Percentiles rank a stretch among this genome's conserved stretches.
Conservation (phyloP, 2,113 vertebrate species). For the Barnardius zonarius region DNA sequence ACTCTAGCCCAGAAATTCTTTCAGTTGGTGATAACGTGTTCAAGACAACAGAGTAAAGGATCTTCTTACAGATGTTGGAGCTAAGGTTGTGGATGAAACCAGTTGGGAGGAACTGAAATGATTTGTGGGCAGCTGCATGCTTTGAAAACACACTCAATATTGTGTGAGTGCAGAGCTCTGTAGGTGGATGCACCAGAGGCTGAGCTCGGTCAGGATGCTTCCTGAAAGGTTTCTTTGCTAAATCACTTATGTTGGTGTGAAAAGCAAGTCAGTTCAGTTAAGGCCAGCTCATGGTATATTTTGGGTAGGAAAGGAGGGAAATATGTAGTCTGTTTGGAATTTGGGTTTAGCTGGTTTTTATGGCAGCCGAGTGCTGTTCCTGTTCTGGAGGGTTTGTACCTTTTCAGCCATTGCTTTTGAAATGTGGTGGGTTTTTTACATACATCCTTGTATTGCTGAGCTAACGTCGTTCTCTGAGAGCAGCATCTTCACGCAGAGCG, state of each 20-base stretch:
- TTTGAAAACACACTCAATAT: background rate
- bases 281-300: constrained; percentile 32
- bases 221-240: background rate
- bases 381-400: constrained; percentile 2
- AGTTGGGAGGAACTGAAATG: background rate
- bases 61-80: background rate
- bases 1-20: background rate
- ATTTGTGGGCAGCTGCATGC: background rate
- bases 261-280: background rate
- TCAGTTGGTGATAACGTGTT: constrained; percentile 5
- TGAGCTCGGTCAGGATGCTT: background rate
- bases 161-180: background rate
- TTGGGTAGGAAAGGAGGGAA: constrained; percentile 23
- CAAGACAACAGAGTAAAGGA: background rate
- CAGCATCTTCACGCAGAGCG: background rate
- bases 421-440: background rate
- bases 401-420: background rate
- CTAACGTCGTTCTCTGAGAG: background rate
- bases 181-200: background rate
- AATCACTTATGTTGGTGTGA: background rate
- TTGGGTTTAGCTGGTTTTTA: constrained; percentile 17
- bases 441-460: background rate
- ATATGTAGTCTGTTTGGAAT: constrained; percentile 30
- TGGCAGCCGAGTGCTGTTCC: constrained; percentile 37
- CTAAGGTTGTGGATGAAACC: background rate